Conservation (phyloP, 2,888 invertebrate species). For the Ptychoptera albimana region DNA sequence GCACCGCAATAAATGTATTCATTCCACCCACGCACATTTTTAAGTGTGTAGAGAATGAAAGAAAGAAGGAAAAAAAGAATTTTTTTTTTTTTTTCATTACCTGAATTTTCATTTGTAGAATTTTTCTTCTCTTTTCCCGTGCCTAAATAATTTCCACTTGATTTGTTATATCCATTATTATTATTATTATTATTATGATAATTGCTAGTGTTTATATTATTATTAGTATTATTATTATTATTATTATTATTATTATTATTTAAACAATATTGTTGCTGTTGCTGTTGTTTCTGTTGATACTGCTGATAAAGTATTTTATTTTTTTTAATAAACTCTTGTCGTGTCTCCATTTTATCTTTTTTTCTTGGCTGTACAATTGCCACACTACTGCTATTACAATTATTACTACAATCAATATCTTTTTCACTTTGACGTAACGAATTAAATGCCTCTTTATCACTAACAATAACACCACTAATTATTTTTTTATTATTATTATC, state of each 20-base stretch:
- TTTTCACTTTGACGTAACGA: conserved; percentile 8
- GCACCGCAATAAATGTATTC: too few species aligned
- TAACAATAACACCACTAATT: neutral
- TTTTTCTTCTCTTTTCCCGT: too few species aligned
- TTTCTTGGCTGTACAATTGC: conserved; percentile 14
- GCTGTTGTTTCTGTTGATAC: neutral
- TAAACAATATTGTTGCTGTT: neutral
- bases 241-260: neutral
- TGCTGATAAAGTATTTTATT: neutral
- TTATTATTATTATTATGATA: too few species aligned
- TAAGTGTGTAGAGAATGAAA: too few species aligned
- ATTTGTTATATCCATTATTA: too few species aligned
- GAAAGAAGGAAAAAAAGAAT: too few species aligned
- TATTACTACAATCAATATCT: conserved; percentile 6
- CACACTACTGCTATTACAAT: conserved; percentile 8
- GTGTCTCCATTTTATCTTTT: conserved; percentile 12
- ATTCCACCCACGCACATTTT: too few species aligned
- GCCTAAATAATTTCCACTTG: too few species aligned
- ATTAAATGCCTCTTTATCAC: conserved; percentile 7
- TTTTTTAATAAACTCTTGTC: neutral
- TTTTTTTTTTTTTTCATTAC: too few species aligned
- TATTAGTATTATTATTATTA: too few species aligned
- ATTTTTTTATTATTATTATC: neutral
- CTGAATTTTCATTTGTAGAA: too few species aligned
- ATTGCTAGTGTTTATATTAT: too few species aligned